Conservation (phyloP, 1,140 invertebrate species). For the Gryllus bimaculatus region DNA sequence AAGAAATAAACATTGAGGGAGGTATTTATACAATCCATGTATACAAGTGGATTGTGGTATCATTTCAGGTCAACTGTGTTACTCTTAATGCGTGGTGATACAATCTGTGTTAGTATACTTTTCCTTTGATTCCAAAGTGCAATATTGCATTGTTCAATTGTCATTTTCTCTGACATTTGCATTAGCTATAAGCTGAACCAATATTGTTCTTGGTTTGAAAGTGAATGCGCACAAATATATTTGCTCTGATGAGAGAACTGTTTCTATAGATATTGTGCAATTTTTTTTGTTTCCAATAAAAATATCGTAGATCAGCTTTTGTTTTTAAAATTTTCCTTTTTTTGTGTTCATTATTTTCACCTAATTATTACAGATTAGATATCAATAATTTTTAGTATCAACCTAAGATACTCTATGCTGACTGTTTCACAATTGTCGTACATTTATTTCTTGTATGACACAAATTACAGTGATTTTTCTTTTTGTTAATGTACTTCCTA, state of each 20-base stretch:
- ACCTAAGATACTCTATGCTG: too few species aligned
- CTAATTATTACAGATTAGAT: too few species aligned
- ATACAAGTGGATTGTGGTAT: too few species aligned
- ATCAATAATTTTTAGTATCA: too few species aligned
- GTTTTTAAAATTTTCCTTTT: background rate
- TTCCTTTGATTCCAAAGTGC: background rate
- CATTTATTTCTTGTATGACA: too few species aligned
- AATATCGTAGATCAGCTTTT: background rate
- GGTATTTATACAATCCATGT: too few species aligned
- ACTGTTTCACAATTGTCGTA: too few species aligned
- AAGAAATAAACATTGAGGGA: too few species aligned
- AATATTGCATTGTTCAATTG: background rate
- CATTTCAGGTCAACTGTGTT: background rate
- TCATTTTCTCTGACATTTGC: background rate
- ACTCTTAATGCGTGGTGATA: background rate
- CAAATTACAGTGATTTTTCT: too few species aligned
- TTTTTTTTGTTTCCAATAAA: background rate
- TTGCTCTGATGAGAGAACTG: background rate
- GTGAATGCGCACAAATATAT: constrained; percentile 1
- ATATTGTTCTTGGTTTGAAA: background rate
- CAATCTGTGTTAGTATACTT: background rate
- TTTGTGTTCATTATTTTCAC: too few species aligned
- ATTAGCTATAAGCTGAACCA: constrained; percentile 1
- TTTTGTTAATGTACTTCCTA: too few species aligned
- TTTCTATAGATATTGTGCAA: background rate